These are phyloP conservation scores for Phacellophora camtschatica DNA, from an alignment of 30 jellyfish, hydroid and myxozoan genomes.

Conservation along the genomic window DNA sequence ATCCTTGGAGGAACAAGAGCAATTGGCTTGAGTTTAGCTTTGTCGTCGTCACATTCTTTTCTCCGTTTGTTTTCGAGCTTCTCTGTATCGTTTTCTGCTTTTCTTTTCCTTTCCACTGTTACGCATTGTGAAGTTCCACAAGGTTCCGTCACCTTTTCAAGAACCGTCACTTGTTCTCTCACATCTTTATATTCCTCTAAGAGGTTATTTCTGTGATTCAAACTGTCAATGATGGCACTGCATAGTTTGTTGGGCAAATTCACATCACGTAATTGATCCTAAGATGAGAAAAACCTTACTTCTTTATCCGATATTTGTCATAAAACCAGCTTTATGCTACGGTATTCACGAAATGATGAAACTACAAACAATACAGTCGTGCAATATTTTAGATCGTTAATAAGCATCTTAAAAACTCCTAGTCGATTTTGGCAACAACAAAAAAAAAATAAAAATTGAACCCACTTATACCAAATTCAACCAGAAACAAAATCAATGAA, in stretches of 20 bases:
- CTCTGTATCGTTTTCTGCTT: not conserved
- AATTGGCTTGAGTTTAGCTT: conserved; percentile 77
- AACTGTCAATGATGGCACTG: conserved; percentile 74
- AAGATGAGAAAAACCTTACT: not conserved
- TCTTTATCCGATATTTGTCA: too few species aligned
- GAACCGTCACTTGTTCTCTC: conserved; percentile 64
- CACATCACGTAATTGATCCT: conserved; percentile 6
- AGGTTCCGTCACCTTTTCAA: conserved; percentile 59
- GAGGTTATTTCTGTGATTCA: conserved; percentile 76
- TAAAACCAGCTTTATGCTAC: too few species aligned
- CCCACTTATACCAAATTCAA: too few species aligned
- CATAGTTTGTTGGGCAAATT: conserved; percentile 85
- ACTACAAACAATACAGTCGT: not conserved
- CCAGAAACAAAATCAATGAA: too few species aligned
- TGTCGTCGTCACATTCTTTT: conserved; percentile 28
- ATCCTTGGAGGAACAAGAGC: conserved; percentile 96
- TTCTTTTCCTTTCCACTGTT: conserved; percentile 15
- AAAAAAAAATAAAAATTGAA: too few species aligned
- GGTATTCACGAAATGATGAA: not conserved
- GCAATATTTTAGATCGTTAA: not conserved
- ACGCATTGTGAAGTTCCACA: too few species aligned
- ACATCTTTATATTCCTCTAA: conserved; percentile 65
- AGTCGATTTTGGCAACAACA: too few species aligned
- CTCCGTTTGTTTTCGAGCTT: conserved; percentile 10
- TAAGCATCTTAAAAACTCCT: too few species aligned